phyloP scores from a whole-genome alignment of 1,140 invertebrate genomes.

The Drosophila teissieri region DNA sequence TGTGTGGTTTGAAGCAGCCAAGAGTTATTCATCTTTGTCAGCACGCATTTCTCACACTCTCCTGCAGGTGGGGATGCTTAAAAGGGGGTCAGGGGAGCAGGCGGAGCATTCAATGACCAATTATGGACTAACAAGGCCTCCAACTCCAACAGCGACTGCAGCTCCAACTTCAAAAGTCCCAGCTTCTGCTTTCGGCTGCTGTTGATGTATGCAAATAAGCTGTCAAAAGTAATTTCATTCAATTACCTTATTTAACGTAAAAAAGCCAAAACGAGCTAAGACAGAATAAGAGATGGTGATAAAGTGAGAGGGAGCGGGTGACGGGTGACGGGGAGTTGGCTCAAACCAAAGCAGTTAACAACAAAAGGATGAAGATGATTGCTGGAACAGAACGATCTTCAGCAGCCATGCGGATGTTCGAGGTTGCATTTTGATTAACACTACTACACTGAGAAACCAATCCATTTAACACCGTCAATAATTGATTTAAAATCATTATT shows the following conservation, averaged over 20 bases:
- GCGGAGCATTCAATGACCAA: slow-evolving; percentile 73
- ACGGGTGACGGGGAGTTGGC: neutral
- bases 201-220: slow-evolving; percentile 83
- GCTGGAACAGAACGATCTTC: slow-evolving; percentile 22
- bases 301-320: neutral
- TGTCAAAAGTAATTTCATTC: slow-evolving; percentile 84
- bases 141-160: slow-evolving; percentile 21
- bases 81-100: slow-evolving; percentile 5
- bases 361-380: slow-evolving; percentile 47
- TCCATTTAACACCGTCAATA: neutral
- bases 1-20: neutral
- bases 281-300: neutral
- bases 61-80: slow-evolving; percentile 26
- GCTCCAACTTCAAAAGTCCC: slow-evolving; percentile 3
- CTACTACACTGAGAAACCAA: slow-evolving; percentile 1
- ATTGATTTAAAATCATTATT: too few relatives aligned
- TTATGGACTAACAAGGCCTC: slow-evolving; percentile 78
- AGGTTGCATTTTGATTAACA: slow-evolving; percentile 56
- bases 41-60: slow-evolving; percentile 74
- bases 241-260: slow-evolving; percentile 82
- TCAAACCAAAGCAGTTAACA: slow-evolving; percentile 38
- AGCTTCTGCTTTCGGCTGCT: slow-evolving; percentile 46
- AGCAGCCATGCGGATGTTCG: slow-evolving; percentile 39
- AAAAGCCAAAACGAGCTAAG: slow-evolving; percentile 40
- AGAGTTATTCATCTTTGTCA: slow-evolving; percentile 70